Evolutionary conservation across 2,888 invertebrate species (phyloP).

Genomic region (Antheraea assamensis): DNA sequence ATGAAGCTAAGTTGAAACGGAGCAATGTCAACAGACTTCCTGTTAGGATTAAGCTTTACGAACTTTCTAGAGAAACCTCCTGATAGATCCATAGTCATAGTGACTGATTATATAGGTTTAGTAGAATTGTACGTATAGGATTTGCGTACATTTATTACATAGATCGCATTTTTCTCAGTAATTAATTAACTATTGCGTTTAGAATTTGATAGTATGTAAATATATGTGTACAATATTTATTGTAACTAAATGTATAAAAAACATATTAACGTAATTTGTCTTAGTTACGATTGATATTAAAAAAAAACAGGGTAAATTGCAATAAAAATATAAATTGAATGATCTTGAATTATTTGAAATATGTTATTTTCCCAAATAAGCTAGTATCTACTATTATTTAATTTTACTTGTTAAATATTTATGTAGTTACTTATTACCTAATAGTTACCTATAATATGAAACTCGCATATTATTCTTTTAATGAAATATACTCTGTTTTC

Average conservation of each 20-base stretch:
- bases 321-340: too few relatives aligned
- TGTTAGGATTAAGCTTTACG: conserved; percentile 30
- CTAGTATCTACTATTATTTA: not conserved
- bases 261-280: not conserved
- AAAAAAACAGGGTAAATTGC: not conserved
- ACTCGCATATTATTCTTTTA: too few relatives aligned
- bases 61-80: not conserved
- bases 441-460: too few relatives aligned
- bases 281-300: not conserved
- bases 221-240: not conserved
- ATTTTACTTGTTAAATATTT: not conserved
- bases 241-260: not conserved
- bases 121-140: not conserved
- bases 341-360: too few relatives aligned
- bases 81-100: not conserved
- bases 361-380: too few relatives aligned
- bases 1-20: conserved; percentile 34
- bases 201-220: not conserved
- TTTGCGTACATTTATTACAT: not conserved
- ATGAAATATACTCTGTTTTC: not conserved
- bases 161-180: not conserved
- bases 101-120: not conserved
- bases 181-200: not conserved
- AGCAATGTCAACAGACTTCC: conserved; percentile 39
- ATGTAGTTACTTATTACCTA: too few relatives aligned